Evolutionary conservation across 2,113 vertebrate genomes (phyloP), one percentile per base, ranked within the genome.

Genomic region (Leptosomus discolor): DNA sequence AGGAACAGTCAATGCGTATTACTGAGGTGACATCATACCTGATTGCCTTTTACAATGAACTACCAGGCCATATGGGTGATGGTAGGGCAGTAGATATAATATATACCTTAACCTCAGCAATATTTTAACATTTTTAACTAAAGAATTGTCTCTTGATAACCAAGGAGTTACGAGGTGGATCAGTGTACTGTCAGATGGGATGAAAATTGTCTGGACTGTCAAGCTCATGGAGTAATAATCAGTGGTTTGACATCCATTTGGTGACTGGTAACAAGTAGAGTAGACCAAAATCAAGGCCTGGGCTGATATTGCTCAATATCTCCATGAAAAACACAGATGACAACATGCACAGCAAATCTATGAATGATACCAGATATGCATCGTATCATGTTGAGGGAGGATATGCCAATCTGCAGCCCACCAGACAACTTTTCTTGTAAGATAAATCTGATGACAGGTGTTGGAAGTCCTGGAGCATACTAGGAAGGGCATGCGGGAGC

Each of bases 341-440:
- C 22, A 68, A n/a, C 4, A 32, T 23, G 12, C 3, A 39, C 26
- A 45, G 22, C 6, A 96, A 85, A 85, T 17, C 11, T 39, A 11
- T 20, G 39, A 18, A 60, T 58, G 32, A 30, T 71, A 78, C 9
- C 12, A 68, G 27, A 23, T 26, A 85, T 0, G 3, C 43, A 27
- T 24, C 8, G 5, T 56, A 37, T 21, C 2, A 3, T 4, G 3
- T 0, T 2, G 48, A 81, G 15, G 8, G 39, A 37, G 30, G 81
- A 29, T 15, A 45, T 13, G 14, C 3, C 4, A 0, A 39, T 53
- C 34, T 76, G 6, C 29, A 45, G 17, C 9, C 5, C 12, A n/a
- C 9, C 11, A 74, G 15, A 34, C 6, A 39, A 27, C 18, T 54
- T 71, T 53, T 67, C 10, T 54, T 12, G 5, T 24, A 58, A 71